phyloP scores from a whole-genome alignment of 2,888 invertebrate species.

The Aspidiotus destructor region DNA sequence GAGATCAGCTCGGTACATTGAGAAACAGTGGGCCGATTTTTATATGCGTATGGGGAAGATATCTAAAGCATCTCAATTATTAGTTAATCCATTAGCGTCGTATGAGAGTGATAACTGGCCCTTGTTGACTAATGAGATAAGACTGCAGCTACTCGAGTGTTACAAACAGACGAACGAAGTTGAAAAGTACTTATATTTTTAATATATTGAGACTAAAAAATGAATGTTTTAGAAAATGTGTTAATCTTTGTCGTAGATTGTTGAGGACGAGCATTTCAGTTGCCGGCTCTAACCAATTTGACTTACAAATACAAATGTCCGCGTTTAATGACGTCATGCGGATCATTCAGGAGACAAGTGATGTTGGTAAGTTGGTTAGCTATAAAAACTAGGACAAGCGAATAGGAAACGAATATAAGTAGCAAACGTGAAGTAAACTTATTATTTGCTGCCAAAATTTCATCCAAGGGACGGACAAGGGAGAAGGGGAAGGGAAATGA shows the following conservation, averaged over 20 bases:
- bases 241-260: conserved; percentile 3
- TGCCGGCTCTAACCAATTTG: background rate
- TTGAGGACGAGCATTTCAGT: background rate
- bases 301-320: background rate
- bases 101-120: conserved; percentile 83
- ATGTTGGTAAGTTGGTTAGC: conserved; percentile 1
- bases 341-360: background rate
- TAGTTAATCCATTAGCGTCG: conserved; percentile 74
- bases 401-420: too few relatives aligned
- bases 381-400: too few relatives aligned
- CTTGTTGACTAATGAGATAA: conserved; percentile 68
- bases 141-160: conserved; percentile 73
- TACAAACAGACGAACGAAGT: conserved; percentile 69
- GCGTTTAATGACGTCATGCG: background rate
- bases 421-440: too few relatives aligned
- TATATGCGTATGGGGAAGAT: conserved; percentile 78
- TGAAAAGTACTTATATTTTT: conserved; percentile 48
- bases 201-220: background rate
- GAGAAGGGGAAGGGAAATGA: too few relatives aligned
- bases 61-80: conserved; percentile 79
- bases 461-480: too few relatives aligned
- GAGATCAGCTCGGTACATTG: conserved; percentile 71
- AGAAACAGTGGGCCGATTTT: conserved; percentile 79
- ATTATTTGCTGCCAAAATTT: too few relatives aligned
- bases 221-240: conserved; percentile 6